Evolutionary conservation across 2,113 vertebrate species (phyloP).

Genomic region (Steatornis caripensis): DNA sequence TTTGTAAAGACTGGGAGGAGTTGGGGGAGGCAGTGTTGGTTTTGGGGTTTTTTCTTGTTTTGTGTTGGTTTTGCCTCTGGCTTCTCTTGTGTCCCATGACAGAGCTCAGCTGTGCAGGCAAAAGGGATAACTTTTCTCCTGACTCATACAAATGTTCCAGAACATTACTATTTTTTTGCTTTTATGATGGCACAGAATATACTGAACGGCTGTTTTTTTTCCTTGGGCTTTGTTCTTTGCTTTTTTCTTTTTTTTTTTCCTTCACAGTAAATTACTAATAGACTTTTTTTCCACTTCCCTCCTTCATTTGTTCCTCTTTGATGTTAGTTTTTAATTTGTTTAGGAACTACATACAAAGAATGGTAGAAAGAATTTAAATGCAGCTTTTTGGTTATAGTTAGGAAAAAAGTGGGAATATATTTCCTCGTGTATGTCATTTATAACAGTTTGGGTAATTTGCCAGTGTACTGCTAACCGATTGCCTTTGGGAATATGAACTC

Average conservation of each 20-base stretch:
- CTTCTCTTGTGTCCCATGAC: background rate
- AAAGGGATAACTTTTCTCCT: background rate
- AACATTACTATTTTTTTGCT: background rate
- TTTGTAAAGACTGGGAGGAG: background rate
- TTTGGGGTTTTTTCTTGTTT: background rate
- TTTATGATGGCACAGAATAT: background rate
- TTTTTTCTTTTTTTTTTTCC: background rate
- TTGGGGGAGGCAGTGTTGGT: rapidly evolving
- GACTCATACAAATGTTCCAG: background rate
- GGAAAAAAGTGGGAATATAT: background rate
- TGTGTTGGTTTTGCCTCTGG: background rate
- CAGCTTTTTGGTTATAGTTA: background rate
- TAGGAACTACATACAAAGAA: background rate
- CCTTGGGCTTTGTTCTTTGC: background rate
- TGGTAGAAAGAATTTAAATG: background rate
- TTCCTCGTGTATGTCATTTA: background rate
- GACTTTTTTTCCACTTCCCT: background rate
- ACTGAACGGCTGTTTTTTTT: background rate
- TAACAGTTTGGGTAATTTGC: background rate
- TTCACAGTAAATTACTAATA: background rate
- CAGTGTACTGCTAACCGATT: background rate
- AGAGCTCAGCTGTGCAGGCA: background rate
- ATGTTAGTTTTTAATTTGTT: background rate
- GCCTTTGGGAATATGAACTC: background rate
- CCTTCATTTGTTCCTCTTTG: background rate